phyloP scores from a whole-genome alignment of 2,888 invertebrate species.

The Tuta absoluta region DNA sequence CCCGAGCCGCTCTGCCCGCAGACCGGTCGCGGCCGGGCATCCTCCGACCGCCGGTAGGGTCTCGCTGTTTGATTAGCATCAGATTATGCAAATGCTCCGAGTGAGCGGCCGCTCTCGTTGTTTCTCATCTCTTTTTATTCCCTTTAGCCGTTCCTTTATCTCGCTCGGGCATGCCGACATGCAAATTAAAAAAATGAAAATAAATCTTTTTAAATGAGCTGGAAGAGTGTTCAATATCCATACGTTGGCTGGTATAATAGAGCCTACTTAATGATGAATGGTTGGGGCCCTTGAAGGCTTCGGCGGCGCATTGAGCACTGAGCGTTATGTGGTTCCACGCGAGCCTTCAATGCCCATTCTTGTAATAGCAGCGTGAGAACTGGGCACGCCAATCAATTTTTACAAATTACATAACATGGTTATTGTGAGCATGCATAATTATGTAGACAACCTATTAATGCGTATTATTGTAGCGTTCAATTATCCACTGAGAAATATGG shows the following conservation, averaged over 20 bases:
- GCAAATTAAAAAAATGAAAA: slow-evolving; percentile 68
- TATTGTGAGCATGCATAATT: background rate
- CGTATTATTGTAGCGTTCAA: background rate
- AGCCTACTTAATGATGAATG: slow-evolving; percentile 72
- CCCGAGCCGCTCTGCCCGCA: background rate
- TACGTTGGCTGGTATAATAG: slow-evolving; percentile 64
- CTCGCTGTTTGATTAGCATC: slow-evolving; percentile 78
- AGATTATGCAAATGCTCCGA: slow-evolving; percentile 79
- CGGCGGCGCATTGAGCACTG: slow-evolving; percentile 54
- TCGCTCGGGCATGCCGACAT: slow-evolving; percentile 74
- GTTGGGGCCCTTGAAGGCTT: slow-evolving; percentile 54
- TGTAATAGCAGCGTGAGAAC: slow-evolving; percentile 33
- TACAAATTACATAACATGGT: background rate
- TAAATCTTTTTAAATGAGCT: slow-evolving; percentile 72
- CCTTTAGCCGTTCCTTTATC: slow-evolving; percentile 71
- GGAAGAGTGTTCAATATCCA: slow-evolving; percentile 74
- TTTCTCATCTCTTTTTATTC: slow-evolving; percentile 71
- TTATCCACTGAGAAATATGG: too few relatives aligned
- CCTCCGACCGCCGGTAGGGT: slow-evolving; percentile 48
- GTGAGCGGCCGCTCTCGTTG: slow-evolving; percentile 75
- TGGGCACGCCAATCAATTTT: background rate
- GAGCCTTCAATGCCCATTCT: slow-evolving; percentile 46
- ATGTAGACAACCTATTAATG: background rate
- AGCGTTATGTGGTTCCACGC: slow-evolving; percentile 48
- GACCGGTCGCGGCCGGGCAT: slow-evolving; percentile 41